Evolutionary conservation across 2,888 invertebrate species (phyloP), one percentile per base, ranked within the genome.

Genomic region (Patella pellucida): DNA sequence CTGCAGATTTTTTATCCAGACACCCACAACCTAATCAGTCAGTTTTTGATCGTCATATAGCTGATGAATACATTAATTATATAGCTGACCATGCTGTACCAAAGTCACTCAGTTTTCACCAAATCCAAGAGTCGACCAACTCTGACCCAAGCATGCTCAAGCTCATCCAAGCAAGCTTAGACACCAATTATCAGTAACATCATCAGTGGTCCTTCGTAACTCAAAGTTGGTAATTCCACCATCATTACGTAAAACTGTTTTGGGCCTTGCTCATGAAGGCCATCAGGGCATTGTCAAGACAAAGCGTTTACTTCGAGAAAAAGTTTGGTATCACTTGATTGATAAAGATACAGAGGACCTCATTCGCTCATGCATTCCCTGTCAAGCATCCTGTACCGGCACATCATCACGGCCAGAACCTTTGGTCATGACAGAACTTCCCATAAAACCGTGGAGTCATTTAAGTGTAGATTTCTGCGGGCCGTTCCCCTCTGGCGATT

Each of bases 271-370:
- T 51, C 83, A 84, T 69, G 78, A 78, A 52, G 81, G 79, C 16
- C 82, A 83, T 69, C 80, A 79, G 67, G 83, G 81, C 12, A 72
- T 81, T 27, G 81, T 80, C 51, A 77, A 76, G 67, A 82, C 79
- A 12, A 84, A 81, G 76, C 69, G 54, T 62, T 72, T 81, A 16
- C 67, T 82, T 23, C 69, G 79, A 23, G 69, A 78, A 71, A 80
- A 76, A 31, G 76, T 76, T 11, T 78, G 75, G 70, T 78, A 78
- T 51, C 75, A 75, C 12, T 69, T 72, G 11, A 75, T 77, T 15
- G 72, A 78, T 52, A 72, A 76, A 51, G 52, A 52, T 15, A 4
- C 31, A 3, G 31, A 31, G 31, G 31, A 31, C 31, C 31, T 31
- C 31, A 31, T 31, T 31, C 31, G 75, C 77, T 62, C 74, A 27